phyloP scores from a whole-genome alignment of 2,888 invertebrate species.

The Cremastinae sp. region DNA sequence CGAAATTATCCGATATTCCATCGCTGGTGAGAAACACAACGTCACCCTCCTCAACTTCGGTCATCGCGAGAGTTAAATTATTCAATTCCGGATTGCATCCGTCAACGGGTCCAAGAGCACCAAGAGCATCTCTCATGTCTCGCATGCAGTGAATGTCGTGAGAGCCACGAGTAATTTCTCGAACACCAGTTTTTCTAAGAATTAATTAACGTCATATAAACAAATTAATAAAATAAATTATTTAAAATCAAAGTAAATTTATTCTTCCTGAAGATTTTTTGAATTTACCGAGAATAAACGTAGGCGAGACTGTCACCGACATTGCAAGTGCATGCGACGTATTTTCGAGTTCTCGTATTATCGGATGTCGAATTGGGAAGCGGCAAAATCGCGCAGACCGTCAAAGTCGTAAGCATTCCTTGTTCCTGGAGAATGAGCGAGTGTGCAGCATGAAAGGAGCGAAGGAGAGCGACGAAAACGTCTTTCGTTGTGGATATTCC shows the following conservation, averaged over 20 bases:
- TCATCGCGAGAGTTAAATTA: constrained; percentile 92
- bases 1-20: constrained; percentile 94
- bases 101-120: constrained; percentile 93
- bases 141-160: constrained; percentile 91
- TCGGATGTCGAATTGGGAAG: constrained; percentile 74
- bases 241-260: background rate
- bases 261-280: background rate
- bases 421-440: constrained; percentile 91
- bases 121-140: constrained; percentile 94
- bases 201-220: background rate
- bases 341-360: constrained; percentile 79
- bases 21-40: constrained; percentile 94
- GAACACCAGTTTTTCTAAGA: constrained; percentile 84
- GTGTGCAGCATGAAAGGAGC: constrained; percentile 92
- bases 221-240: background rate
- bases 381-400: constrained; percentile 88
- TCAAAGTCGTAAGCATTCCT: constrained; percentile 91
- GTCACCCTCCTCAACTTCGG: constrained; percentile 89
- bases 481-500: constrained; percentile 84
- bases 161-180: constrained; percentile 91
- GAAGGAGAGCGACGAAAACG: constrained; percentile 88
- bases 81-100: constrained; percentile 92
- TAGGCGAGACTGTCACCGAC: constrained; percentile 95
- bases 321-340: constrained; percentile 91
- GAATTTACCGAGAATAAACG: constrained; percentile 86